A percentile compares a stretch with the other conserved stretches of the same genome.
phyloP scores from a whole-genome alignment of 2,797 vertebrate genomes.

The Novumbra hubbsi region DNA sequence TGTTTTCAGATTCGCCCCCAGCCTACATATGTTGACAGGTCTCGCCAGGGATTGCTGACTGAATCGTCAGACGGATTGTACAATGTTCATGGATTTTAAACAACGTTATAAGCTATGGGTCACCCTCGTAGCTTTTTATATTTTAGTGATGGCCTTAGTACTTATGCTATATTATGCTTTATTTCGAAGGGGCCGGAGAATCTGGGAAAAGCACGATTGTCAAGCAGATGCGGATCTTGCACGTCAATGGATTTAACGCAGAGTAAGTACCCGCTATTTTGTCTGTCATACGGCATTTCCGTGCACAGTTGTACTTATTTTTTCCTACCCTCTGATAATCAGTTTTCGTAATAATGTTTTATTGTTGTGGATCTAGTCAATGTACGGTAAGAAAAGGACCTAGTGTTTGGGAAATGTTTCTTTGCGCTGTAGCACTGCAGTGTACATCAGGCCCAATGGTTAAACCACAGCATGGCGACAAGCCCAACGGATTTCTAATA shows the following conservation, averaged over 20 bases:
- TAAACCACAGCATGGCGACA: conserved; percentile 79
- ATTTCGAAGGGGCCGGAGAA: conserved; percentile 89
- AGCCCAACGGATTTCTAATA: conserved; percentile 45
- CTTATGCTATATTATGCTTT: conserved; percentile 46
- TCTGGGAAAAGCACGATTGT: conserved; percentile 98
- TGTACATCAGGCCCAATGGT: conserved; percentile 66
- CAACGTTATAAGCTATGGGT: not conserved
- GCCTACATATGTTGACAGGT: conserved; percentile 38
- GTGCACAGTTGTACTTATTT: not conserved
- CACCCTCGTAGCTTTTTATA: not conserved
- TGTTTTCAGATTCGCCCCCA: conserved; percentile 24
- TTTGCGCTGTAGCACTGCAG: conserved; percentile 66
- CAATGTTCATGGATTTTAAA: conserved; percentile 21
- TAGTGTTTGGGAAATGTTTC: conserved; percentile 5
- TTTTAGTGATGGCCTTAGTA: not conserved
- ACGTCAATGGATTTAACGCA: conserved; percentile 95
- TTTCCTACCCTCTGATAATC: not conserved
- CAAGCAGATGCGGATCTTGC: conserved; percentile 98
- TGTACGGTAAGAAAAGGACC: not conserved
- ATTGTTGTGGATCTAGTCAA: not conserved
- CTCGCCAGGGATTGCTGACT: conserved; percentile 11
- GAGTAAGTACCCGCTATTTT: conserved; percentile 79
- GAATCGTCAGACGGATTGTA: conserved; percentile 19
- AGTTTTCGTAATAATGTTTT: not conserved
- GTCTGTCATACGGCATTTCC: not conserved